phyloP scores from a whole-genome alignment of 2,797 vertebrate genomes.

The Eutrigla gurnardus region DNA sequence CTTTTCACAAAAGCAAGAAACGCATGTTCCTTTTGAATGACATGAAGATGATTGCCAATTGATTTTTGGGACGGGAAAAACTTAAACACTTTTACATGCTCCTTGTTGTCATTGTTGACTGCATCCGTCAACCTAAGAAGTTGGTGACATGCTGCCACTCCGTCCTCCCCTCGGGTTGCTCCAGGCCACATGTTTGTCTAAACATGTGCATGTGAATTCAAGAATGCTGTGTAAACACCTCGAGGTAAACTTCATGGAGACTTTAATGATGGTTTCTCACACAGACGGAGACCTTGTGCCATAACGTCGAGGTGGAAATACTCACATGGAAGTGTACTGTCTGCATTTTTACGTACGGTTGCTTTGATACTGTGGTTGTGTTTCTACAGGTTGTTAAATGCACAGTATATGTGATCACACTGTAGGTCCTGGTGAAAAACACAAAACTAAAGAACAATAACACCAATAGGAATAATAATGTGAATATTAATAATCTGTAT shows the following conservation, averaged over 20 bases:
- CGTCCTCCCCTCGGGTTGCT: constrained; percentile 6
- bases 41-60: not conserved
- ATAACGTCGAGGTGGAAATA: constrained; percentile 5
- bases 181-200: constrained; percentile 25
- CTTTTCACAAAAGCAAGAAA: not conserved
- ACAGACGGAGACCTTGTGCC: constrained; percentile 6
- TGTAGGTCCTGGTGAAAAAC: not conserved
- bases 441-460: not conserved
- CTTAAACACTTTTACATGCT: too few relatives aligned
- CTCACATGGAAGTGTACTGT: not conserved
- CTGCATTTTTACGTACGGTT: constrained; percentile 8
- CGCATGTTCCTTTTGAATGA: not conserved
- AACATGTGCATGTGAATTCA: constrained; percentile 12
- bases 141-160: not conserved
- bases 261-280: constrained; percentile 38
- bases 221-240: constrained; percentile 46
- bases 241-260: constrained; percentile 16
- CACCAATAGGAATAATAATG: not conserved
- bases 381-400: not conserved
- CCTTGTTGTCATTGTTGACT: not conserved
- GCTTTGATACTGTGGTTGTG: not conserved
- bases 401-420: not conserved
- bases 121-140: not conserved
- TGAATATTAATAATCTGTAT: not conserved
- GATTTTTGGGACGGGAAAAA: not conserved